Evolutionary conservation across 1,140 invertebrate species (phyloP), one percentile per base, ranked within the genome.

Genomic region (Helicoverpa armigera): DNA sequence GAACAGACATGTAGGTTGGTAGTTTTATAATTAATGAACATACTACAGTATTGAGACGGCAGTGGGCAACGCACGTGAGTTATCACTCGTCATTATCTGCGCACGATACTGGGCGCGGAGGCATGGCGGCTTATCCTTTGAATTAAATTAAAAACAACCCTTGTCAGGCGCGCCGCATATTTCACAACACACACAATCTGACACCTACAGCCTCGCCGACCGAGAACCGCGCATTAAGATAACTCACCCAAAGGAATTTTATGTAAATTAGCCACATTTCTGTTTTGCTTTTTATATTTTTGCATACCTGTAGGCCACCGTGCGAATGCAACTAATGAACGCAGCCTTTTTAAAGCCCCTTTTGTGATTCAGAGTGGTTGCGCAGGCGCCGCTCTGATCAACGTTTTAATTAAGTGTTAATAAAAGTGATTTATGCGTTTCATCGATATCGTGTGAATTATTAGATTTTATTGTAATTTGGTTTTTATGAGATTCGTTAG

Each of bases 71-170:
- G 80, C 82, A 88, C 85, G 89, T 85, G 87, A 91, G 90, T 92
- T 91, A 91, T 91, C 89, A 86, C 89, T 89, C 80, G 85, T 88
- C 86, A 90, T 91, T 92, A 92, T 92, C 89, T 83, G 88, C 83
- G 80, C 87, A 35, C n/a, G 43, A 83, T 65, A 65, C 31, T 31
- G 11, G 12, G 23, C 58, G 7, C n/a, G 4, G 63, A 43, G 43
- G 16, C 16, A 72, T 77, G 83, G 85, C 90, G 88, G 89, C 87
- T 86, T 84, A 89, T 85, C 85, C 90, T 92, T 92, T 92, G 89
- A 89, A 89, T 91, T 90, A 88, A 90, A 90, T 86, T 90, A 88
- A 91, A 43, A 88, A 86, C 83, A 85, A 87, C 85, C 86, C 85
- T 85, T 78, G 82, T 88, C 83, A 84, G 79, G 67, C 75, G 65